Evolutionary conservation across 1,140 invertebrate genomes (phyloP).

Genomic region (Drosophila cardini): DNA sequence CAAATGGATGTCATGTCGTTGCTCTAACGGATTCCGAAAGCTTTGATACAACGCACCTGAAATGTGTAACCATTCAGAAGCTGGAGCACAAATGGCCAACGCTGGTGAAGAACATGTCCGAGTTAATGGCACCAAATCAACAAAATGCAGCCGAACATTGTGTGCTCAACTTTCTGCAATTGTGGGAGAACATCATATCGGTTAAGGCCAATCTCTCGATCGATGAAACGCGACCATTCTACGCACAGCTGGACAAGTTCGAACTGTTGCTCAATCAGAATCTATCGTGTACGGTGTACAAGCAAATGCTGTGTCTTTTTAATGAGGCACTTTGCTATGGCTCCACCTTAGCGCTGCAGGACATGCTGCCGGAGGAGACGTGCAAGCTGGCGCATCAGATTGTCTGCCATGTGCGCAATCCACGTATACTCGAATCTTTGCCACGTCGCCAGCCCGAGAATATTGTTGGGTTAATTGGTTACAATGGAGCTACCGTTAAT

Average conservation of each 20-base stretch:
- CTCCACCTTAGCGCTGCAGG: constrained; percentile 93
- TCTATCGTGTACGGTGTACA: constrained; percentile 92
- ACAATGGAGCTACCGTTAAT: constrained; percentile 83
- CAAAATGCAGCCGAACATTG: constrained; percentile 88
- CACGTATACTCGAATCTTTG: constrained; percentile 89
- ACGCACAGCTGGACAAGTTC: constrained; percentile 92
- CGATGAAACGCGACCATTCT: constrained; percentile 94
- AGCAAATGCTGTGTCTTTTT: constrained; percentile 92
- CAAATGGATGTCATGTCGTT: constrained; percentile 88
- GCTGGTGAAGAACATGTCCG: constrained; percentile 89
- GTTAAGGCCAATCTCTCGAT: constrained; percentile 95
- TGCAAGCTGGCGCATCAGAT: constrained; percentile 93
- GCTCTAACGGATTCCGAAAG: constrained; percentile 91
- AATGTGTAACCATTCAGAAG: constrained; percentile 93
- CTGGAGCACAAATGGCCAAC: constrained; percentile 92
- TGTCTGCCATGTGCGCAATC: constrained; percentile 93
- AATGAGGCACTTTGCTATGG: constrained; percentile 96
- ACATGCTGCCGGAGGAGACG: constrained; percentile 93
- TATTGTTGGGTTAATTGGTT: constrained; percentile 86
- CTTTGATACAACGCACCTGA: constrained; percentile 92
- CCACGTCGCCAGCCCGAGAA: constrained; percentile 85
- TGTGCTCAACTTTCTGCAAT: constrained; percentile 92
- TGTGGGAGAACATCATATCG: constrained; percentile 96
- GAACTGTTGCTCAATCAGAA: constrained; percentile 90
- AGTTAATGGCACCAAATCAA: constrained; percentile 86